Evolutionary conservation across 2,797 vertebrate genomes (phyloP).

Genomic region (Pempheris klunzingeri): DNA sequence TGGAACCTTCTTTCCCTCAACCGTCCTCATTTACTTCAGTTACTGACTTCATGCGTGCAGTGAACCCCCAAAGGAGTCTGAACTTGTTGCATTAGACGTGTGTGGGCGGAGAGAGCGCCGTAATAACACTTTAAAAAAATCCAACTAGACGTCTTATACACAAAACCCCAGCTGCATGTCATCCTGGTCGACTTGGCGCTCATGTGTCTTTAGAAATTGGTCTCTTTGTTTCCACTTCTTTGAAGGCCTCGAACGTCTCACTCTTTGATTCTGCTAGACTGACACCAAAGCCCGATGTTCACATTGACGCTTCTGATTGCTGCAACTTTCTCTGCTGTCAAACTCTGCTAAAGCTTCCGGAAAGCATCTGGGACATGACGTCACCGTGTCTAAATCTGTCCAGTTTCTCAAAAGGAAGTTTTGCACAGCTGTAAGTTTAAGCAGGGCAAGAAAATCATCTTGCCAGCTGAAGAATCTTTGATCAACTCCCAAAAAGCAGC

Average conservation of each 20-base stretch:
- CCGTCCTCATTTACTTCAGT: constrained; percentile 11
- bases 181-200: constrained; percentile 6
- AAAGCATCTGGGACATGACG: not conserved
- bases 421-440: not conserved
- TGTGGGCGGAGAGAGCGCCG: constrained; percentile 4
- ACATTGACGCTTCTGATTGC: not conserved
- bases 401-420: not conserved
- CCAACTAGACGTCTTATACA: too few species aligned
- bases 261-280: not conserved
- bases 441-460: not conserved
- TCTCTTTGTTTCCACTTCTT: not conserved
- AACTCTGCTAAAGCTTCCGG: not conserved
- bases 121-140: not conserved
- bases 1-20: not conserved
- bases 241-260: not conserved
- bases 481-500: not conserved
- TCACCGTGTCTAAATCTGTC: not conserved
- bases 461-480: too few species aligned
- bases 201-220: not conserved
- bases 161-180: not conserved
- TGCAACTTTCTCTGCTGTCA: not conserved
- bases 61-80: constrained; percentile 15
- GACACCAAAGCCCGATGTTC: not conserved
- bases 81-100: constrained; percentile 10
- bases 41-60: not conserved